Evolutionary conservation across 2,797 vertebrate species (phyloP).

Genomic region (Molossus molossus): DNA sequence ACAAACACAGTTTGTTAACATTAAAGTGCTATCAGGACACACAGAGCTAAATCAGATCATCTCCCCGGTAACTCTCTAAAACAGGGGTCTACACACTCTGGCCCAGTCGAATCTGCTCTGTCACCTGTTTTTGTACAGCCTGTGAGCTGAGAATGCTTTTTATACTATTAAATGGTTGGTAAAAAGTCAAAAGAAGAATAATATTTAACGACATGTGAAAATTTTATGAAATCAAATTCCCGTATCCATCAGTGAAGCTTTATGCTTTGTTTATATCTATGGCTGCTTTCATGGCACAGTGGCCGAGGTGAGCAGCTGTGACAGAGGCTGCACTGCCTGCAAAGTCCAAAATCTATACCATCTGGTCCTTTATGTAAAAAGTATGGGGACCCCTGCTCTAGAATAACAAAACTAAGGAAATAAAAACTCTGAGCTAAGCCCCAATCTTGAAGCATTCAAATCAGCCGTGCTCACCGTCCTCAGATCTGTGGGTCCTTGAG

Average conservation of each 20-base stretch:
- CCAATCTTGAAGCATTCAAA: neutral
- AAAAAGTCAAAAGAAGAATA: neutral
- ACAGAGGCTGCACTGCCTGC: neutral
- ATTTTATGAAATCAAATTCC: constrained; percentile 5
- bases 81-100: neutral
- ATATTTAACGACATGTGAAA: neutral
- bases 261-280: neutral
- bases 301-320: neutral
- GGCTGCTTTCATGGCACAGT: neutral
- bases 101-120: neutral
- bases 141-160: neutral
- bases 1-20: neutral
- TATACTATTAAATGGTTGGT: neutral
- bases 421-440: neutral
- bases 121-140: neutral
- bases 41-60: neutral
- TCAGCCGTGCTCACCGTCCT: neutral
- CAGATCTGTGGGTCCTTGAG: neutral
- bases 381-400: neutral
- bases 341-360: neutral
- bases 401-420: constrained; percentile 33
- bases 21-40: neutral
- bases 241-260: neutral
- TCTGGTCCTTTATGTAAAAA: neutral
- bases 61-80: neutral